These are phyloP conservation scores for Conger conger DNA, from an alignment of 2,113 vertebrate genomes.

Conservation along the genomic window DNA sequence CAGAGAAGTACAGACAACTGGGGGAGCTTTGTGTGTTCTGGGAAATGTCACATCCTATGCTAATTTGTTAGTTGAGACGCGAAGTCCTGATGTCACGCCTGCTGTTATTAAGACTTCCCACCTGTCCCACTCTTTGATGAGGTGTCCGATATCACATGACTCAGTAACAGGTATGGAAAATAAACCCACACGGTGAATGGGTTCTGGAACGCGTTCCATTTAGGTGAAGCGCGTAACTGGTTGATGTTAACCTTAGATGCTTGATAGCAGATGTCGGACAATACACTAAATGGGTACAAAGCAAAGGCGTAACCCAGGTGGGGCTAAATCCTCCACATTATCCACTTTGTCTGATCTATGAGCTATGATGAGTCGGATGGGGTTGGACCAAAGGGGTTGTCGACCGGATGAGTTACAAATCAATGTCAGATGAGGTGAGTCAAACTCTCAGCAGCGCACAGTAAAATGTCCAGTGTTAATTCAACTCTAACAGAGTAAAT, in stretches of 20 bases:
- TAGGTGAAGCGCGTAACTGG: not conserved
- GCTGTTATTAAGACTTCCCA: not conserved
- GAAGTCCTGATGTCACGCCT: not conserved
- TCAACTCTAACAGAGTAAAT: no score
- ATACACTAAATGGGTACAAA: not conserved
- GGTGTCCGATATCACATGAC: not conserved
- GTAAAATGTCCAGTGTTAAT: no score
- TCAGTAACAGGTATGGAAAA: not conserved
- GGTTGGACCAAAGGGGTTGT: not conserved
- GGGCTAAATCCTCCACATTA: not conserved
- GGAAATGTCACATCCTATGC: no score
- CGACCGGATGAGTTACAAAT: not conserved
- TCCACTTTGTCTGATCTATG: not conserved
- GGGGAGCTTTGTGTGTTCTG: no score
- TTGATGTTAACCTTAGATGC: no score
- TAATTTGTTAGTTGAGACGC: not conserved
- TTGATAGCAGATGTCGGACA: not conserved
- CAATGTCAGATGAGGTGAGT: not conserved
- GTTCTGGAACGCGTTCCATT: not conserved
- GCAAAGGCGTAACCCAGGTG: not conserved
- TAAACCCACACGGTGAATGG: not conserved
- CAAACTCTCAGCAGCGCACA: no score
- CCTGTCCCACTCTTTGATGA: not conserved
- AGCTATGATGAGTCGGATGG: not conserved
- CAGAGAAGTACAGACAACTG: no score